These are phyloP conservation scores for Sesamia nonagrioides DNA, from an alignment of 1,140 invertebrate genomes.

Conservation along the genomic window DNA sequence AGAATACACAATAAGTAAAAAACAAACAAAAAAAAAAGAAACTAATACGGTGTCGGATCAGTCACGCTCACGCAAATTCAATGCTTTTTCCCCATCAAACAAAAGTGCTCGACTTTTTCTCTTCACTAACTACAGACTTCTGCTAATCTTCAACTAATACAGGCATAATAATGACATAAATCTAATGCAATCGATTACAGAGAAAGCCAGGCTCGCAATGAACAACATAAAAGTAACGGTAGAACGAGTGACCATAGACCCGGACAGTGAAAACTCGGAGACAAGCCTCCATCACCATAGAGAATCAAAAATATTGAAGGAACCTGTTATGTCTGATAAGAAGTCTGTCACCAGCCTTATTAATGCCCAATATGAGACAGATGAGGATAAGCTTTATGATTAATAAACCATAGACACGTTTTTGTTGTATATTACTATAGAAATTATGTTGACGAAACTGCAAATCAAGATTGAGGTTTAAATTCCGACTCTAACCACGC, in stretches of 20 bases:
- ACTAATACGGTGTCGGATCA: too few relatives aligned
- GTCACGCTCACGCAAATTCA: too few relatives aligned
- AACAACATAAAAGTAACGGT: slow-evolving; percentile 47
- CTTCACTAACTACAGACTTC: too few relatives aligned
- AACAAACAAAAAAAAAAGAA: too few relatives aligned
- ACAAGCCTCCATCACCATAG: background rate
- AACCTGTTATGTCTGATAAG: background rate
- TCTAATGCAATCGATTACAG: background rate
- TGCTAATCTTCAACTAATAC: background rate
- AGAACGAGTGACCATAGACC: slow-evolving; percentile 24
- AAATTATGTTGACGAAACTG: too few relatives aligned
- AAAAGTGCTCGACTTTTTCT: too few relatives aligned
- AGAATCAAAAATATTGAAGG: background rate
- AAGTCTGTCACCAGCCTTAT: slow-evolving; percentile 23
- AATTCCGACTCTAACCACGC: too few relatives aligned
- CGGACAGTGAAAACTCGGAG: slow-evolving; percentile 36
- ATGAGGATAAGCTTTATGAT: slow-evolving; percentile 5
- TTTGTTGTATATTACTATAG: too few relatives aligned
- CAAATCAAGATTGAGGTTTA: too few relatives aligned
- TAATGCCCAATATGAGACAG: slow-evolving; percentile 29
- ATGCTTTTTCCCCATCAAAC: too few relatives aligned
- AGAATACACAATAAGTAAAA: too few relatives aligned
- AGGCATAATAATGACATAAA: background rate
- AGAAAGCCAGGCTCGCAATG: background rate
- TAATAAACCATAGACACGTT: background rate